Percentiles rank a stretch among this genome's conserved stretches.
Conservation (phyloP, 2,888 invertebrate species). For the Schizotus pectinicornis region DNA sequence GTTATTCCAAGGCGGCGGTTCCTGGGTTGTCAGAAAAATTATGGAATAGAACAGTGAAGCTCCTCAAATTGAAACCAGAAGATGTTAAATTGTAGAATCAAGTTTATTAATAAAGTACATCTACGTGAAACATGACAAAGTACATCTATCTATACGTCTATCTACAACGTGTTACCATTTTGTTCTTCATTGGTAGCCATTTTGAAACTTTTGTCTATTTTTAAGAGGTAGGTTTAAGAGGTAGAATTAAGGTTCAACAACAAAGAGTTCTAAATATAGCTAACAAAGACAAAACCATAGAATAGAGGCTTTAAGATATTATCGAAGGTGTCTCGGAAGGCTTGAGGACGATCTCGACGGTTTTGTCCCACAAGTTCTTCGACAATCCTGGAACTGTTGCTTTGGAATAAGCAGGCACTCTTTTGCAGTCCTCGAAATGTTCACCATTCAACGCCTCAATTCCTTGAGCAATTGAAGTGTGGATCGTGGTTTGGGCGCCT, state of each 20-base stretch:
- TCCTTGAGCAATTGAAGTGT: conserved; percentile 46
- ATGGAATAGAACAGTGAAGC: conserved; percentile 15
- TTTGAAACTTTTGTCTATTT: no score
- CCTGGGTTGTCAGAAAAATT: conserved; percentile 8
- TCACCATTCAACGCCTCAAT: conserved; percentile 46
- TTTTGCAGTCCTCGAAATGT: conserved; percentile 50
- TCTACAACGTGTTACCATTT: no score
- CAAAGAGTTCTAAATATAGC: no score
- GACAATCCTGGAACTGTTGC: conserved; percentile 28
- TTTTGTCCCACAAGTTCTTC: conserved; percentile 32
- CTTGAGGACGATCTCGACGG: no score
- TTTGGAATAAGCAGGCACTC: conserved; percentile 24
- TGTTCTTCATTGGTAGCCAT: no score
- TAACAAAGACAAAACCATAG: no score
- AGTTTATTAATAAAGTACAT: neutral
- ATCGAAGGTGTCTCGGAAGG: no score
- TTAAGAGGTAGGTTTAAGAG: no score
- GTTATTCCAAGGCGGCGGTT: neutral
- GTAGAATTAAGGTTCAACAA: no score
- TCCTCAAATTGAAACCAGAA: conserved; percentile 8
- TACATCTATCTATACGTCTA: no score
- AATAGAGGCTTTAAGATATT: no score
- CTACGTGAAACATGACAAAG: neutral
- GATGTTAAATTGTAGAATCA: neutral
- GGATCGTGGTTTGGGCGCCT: conserved; percentile 52